phyloP scores from a whole-genome alignment of 2,888 invertebrate genomes.

The Acanthosepion pharaonis region DNA sequence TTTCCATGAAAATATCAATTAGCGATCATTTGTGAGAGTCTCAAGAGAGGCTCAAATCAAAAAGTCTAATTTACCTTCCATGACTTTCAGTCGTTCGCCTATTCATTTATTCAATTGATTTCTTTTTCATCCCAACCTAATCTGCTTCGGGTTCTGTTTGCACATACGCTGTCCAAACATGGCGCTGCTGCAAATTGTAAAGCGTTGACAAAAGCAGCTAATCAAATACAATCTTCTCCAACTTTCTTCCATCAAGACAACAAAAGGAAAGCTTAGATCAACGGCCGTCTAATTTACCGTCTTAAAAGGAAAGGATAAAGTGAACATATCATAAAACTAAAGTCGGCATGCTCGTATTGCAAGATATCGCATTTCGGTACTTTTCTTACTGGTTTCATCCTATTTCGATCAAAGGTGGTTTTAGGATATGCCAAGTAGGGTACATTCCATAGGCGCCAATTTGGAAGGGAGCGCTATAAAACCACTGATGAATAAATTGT shows the following conservation, averaged over 20 bases:
- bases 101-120: not conserved
- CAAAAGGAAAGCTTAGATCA: not conserved
- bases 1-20: not conserved
- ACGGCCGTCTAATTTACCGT: not conserved
- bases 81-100: not conserved
- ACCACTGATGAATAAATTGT: too few relatives aligned
- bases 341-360: not conserved
- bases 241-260: not conserved
- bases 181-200: not conserved
- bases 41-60: not conserved
- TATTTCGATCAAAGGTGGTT: too few relatives aligned
- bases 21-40: not conserved
- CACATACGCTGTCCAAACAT: too few relatives aligned
- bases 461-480: too few relatives aligned
- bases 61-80: not conserved
- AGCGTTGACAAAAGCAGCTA: not conserved
- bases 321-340: not conserved
- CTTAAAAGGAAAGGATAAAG: not conserved
- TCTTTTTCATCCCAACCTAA: not conserved
- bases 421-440: too few relatives aligned
- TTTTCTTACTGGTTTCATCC: too few relatives aligned
- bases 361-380: not conserved
- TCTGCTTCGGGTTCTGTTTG: not conserved
- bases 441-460: too few relatives aligned
- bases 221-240: not conserved